A percentile compares a stretch with the other conserved stretches of the same genome.
Evolutionary conservation across 2,797 vertebrate species (phyloP).

Genomic region (Karalla daura): DNA sequence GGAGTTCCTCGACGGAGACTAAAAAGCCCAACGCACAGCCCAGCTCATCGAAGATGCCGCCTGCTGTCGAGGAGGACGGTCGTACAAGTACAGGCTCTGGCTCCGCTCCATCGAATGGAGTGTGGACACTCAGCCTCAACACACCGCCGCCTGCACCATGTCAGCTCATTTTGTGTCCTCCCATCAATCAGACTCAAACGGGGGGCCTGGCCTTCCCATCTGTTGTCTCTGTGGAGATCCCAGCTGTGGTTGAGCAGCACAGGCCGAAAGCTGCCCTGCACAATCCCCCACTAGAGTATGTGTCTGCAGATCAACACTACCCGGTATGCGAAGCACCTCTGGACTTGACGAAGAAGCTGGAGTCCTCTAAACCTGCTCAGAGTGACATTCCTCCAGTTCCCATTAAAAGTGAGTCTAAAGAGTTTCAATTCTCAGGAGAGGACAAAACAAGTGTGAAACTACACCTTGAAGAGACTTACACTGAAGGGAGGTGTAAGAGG

Average conservation of each 20-base stretch:
- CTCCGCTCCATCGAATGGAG: slow-evolving; percentile 29
- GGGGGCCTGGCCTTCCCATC: slow-evolving; percentile 24
- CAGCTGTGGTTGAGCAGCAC: too few species aligned
- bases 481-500: slow-evolving; percentile 22
- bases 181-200: slow-evolving; percentile 44
- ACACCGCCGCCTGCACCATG: slow-evolving; percentile 66
- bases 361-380: background rate
- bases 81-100: background rate
- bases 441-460: background rate
- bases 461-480: background rate
- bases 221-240: background rate
- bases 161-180: slow-evolving; percentile 78
- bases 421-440: slow-evolving; percentile 32
- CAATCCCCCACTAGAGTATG: slow-evolving; percentile 31
- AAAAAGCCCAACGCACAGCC: background rate
- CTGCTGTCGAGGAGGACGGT: slow-evolving; percentile 3
- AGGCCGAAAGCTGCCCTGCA: background rate
- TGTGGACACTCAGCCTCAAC: slow-evolving; percentile 77
- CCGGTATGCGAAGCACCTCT: slow-evolving; percentile 49
- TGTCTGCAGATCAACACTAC: slow-evolving; percentile 1
- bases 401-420: slow-evolving; percentile 59
- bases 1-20: slow-evolving; percentile 10
- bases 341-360: slow-evolving; percentile 71
- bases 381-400: background rate
- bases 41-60: background rate